Base-by-base conservation (phyloP, 2,113 vertebrate species). In the Entelurus aequoreus region DNA sequence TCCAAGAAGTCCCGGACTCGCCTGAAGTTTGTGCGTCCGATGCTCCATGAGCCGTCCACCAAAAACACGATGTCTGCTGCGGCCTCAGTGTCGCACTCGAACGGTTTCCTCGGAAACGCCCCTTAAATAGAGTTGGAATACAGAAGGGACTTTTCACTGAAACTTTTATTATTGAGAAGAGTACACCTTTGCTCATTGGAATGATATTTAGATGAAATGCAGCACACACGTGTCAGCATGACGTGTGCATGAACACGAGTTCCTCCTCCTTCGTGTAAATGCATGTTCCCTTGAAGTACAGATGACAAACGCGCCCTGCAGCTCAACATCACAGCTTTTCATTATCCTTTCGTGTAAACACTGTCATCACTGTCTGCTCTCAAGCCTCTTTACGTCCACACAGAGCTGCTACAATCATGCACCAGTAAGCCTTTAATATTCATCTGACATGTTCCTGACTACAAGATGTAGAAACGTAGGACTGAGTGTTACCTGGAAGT, bases 41-140 rank as follows among this genome's bases (percentile, higher is more conserved):
- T 94, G 70, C 95, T 98, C 96, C 95, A 97, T 42, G 96, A 98
- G 2, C 96, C 94, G 1, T 98, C 96, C 74, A 99, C 94, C 6
- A 99, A 79, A 62, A 98, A 69, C 69, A 95, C 2, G 0, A 97
- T 70, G 54, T 98, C 96, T 0, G 78, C 87, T 0, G 85, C 78
- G 0, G 76, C 87, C 0, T 88, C 69, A 0, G 89, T 85, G 16
- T 88, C 80, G 21, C 96, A 98, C 40, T 81, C 82, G 15, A 94
- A 93, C 3, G 86, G 84, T 64, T 88, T 86, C 36, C 85, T 77
- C 2, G 83, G 77, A 44, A 84, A 81, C 15, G 49, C 79, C 62
- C 76, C 62, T 90, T 37, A 1, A 72, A 21, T 51, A 54, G 68
- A 52, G 28, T 28, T 4, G 28, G 28, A 28, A 28, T 28, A 28